These are phyloP conservation scores for Drosophila mulleri DNA, from an alignment of 2,888 invertebrate genomes.

Conservation along the genomic window DNA sequence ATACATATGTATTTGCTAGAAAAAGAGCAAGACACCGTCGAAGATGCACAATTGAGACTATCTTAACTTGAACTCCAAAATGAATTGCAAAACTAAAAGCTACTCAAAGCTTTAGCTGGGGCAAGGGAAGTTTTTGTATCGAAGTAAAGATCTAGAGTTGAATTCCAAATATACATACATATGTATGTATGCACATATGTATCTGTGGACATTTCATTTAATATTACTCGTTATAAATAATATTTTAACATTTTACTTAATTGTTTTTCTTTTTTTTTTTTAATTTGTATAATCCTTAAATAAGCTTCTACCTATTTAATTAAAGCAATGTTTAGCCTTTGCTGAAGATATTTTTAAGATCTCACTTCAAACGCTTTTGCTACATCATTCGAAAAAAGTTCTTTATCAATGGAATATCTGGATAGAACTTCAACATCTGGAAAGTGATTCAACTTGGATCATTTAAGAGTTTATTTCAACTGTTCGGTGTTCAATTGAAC, in stretches of 20 bases:
- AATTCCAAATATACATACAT: background rate
- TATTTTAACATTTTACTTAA: too few relatives aligned
- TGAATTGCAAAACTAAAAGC: background rate
- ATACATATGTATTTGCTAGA: background rate
- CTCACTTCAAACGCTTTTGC: background rate
- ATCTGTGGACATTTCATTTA: too few relatives aligned
- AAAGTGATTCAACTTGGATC: background rate
- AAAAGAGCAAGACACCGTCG: background rate
- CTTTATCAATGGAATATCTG: background rate
- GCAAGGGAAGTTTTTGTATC: background rate
- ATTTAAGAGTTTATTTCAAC: too few relatives aligned
- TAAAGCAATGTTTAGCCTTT: background rate
- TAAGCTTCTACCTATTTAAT: background rate
- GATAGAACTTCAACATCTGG: background rate
- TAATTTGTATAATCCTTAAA: background rate
- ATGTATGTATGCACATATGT: too few relatives aligned
- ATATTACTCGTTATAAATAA: too few relatives aligned
- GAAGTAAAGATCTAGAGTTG: background rate
- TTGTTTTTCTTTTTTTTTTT: too few relatives aligned
- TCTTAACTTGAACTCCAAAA: slow-evolving; percentile 31
- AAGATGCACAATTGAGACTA: background rate
- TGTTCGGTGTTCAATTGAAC: background rate
- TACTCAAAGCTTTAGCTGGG: background rate
- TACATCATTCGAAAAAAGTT: background rate
- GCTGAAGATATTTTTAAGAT: background rate